Base-by-base conservation (phyloP, 2,113 vertebrate species). In the Alosa alosa region DNA sequence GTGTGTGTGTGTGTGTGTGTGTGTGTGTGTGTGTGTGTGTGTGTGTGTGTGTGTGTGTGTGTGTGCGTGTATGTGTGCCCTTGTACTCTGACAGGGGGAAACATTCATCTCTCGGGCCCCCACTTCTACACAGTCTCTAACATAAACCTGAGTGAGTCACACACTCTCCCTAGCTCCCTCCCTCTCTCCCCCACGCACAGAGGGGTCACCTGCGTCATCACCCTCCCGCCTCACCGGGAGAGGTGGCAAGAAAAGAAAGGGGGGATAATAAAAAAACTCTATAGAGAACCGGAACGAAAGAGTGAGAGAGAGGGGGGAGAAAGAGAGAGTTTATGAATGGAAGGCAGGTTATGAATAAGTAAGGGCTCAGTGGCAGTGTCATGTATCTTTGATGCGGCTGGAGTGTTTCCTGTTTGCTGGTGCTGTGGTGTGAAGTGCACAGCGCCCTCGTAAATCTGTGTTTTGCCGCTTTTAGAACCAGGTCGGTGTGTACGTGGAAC, bases 191-290 rank as follows among this genome's bases (percentile, higher is more conserved):
- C 18, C 17, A 60, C 18, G 41, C 41, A 60, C 78, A 85, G 17
- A 82, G 39, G 52, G 39, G 84, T 60, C 82, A 47, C 72, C 36
- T 93, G 92, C 87, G 89, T 93, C 92, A 93, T 88, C 83, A 6
- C 84, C 22, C 55, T 44, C 41, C 41, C 41, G 4, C 41, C 41
- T 87, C 10, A 89, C 84, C 83, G 85, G 84, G 49, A 64, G 72
- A 36, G 31, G 15, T 13, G 36, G 11, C 39, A 39, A 39, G 13
- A 17, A 6, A 36, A 17, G 39, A 15, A 78, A 17, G 31, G 72
- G 15, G 72, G 36, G 11, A 52, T 10, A 52, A 17, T 17, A 17
- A 52, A 2, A 75, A 17, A 75, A 17, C 41, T n/a, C 25, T 4
- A n/a, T 22, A 22, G 60, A 64, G 8, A n/a, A 9, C 60, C 8